Percentiles rank a stretch among this genome's conserved stretches.
These are phyloP conservation scores for Drosophila rufa DNA, from an alignment of 1,140 invertebrate genomes.

Conservation along the genomic window DNA sequence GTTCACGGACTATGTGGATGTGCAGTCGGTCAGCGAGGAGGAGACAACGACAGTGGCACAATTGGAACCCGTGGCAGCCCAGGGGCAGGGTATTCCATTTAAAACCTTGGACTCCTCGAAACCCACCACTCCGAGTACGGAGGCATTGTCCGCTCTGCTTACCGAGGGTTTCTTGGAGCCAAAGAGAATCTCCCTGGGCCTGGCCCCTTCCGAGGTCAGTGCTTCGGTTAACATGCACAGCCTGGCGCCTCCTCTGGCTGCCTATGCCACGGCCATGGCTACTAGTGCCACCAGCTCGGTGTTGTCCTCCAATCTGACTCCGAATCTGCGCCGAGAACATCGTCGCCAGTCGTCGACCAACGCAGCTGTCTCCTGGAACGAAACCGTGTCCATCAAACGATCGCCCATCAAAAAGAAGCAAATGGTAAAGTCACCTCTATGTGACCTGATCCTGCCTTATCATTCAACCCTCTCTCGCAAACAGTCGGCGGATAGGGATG, in stretches of 20 bases:
- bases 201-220: conserved; percentile 87
- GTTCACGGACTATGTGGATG: conserved; percentile 62
- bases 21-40: conserved; percentile 73
- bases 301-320: conserved; percentile 64
- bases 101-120: conserved; percentile 59
- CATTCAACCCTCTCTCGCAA: conserved; percentile 2
- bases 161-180: conserved; percentile 94
- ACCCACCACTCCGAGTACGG: conserved; percentile 93
- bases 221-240: conserved; percentile 23
- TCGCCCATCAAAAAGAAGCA: conserved; percentile 62
- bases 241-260: conserved; percentile 59
- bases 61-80: conserved; percentile 4
- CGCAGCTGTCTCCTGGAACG: conserved; percentile 84
- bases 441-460: not conserved
- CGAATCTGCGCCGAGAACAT: conserved; percentile 62
- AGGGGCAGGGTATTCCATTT: not conserved
- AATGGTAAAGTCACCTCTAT: conserved; percentile 52
- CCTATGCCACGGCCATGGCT: conserved; percentile 62
- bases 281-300: conserved; percentile 40
- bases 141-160: conserved; percentile 91
- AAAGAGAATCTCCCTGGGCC: conserved; percentile 84
- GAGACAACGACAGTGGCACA: conserved; percentile 29
- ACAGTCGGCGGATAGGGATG: conserved; percentile 57
- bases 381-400: conserved; percentile 77
- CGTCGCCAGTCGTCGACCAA: conserved; percentile 82